Evolutionary conservation across 2,888 invertebrate species (phyloP).

Genomic region (Pandemis heparana): DNA sequence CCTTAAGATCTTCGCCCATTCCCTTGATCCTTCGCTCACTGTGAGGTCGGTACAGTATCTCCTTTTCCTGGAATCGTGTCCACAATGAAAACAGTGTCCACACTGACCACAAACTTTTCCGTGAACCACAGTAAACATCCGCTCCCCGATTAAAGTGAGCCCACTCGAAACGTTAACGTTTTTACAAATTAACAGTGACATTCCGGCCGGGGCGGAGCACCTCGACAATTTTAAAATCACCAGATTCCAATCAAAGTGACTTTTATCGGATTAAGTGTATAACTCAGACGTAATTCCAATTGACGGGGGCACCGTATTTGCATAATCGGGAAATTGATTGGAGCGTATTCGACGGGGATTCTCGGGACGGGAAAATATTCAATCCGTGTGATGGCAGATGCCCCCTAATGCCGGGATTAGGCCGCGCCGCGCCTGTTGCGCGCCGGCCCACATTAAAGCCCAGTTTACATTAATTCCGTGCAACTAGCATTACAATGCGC

Average conservation of each 20-base stretch:
- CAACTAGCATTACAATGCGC: too few species aligned
- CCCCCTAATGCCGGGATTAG: constrained; percentile 23
- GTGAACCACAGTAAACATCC: background rate
- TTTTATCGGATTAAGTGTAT: constrained; percentile 43
- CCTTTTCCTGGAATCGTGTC: background rate
- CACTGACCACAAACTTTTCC: background rate
- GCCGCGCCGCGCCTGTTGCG: constrained; percentile 36
- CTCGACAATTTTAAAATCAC: constrained; percentile 39
- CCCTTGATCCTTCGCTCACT: too few species aligned
- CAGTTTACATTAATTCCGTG: too few species aligned
- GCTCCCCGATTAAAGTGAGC: constrained; percentile 15
- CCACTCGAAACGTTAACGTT: constrained; percentile 6
- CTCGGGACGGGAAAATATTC: constrained; percentile 30
- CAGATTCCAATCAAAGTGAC: constrained; percentile 42
- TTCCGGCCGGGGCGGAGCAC: constrained; percentile 7
- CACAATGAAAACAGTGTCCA: background rate
- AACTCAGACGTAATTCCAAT: constrained; percentile 40
- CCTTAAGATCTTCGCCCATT: too few species aligned
- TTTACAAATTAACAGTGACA: constrained; percentile 26
- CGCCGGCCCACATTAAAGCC: constrained; percentile 17
- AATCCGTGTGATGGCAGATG: constrained; percentile 26
- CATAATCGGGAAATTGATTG: constrained; percentile 44
- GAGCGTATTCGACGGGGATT: constrained; percentile 31
- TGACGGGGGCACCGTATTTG: constrained; percentile 40
- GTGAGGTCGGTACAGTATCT: too few species aligned